Conservation (phyloP, 2,113 vertebrate species). For the Callopanchax toddi region DNA sequence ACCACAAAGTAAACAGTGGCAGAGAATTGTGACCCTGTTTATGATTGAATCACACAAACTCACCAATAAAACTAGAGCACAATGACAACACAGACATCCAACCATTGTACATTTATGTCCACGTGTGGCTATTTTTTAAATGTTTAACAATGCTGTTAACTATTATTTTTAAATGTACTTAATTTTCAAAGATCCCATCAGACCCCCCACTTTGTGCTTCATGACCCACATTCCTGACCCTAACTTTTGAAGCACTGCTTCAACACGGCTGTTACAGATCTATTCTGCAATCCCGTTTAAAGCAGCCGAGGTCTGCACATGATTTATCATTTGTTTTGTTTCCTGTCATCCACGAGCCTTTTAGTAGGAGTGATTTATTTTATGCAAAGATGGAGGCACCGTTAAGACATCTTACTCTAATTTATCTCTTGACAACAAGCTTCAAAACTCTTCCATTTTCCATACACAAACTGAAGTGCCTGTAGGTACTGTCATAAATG, state of each 20-base stretch:
- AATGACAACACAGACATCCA: background rate
- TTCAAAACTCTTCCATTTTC: background rate
- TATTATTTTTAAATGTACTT: background rate
- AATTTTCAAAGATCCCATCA: background rate
- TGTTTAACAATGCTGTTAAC: background rate
- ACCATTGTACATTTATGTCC: background rate
- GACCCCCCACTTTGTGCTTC: background rate
- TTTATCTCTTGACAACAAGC: background rate
- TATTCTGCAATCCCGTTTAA: constrained; percentile 1
- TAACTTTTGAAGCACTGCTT: background rate
- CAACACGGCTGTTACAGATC: constrained; percentile 8
- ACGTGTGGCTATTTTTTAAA: background rate
- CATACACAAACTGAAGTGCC: background rate
- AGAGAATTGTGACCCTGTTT: background rate
- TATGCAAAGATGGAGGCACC: background rate
- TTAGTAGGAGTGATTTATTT: background rate
- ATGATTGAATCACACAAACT: too few relatives aligned
- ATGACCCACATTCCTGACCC: background rate
- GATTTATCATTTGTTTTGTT: background rate
- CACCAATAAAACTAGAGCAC: too few relatives aligned
- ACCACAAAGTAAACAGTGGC: too few relatives aligned
- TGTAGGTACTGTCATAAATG: constrained; percentile 2
- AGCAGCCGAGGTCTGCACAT: background rate
- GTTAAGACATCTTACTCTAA: background rate
- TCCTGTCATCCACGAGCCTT: background rate